Base-by-base conservation (phyloP, 2,888 invertebrate species). In the Prenolepis imparis region DNA sequence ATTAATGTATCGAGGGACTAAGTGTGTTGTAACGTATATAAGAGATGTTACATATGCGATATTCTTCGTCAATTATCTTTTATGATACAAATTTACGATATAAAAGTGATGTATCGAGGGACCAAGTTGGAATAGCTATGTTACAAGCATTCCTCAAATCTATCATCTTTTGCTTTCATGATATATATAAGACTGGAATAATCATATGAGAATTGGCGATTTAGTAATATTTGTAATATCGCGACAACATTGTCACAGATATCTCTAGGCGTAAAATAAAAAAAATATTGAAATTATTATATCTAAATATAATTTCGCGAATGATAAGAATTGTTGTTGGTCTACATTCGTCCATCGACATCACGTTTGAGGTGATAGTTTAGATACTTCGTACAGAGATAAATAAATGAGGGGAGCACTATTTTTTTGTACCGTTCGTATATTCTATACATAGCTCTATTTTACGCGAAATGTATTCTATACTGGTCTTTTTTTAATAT, bases 291-390 rank as follows among this genome's bases (percentile, higher is more conserved):
- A n/a, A 6, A 36, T 72, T 55, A 32, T 52, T 21, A 15, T 39
- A 39, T 59, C 36, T 57, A n/a, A 73, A n/a, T 41, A 63, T 44
- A 63, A 73, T 61, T 28, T 41, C 8, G n/a, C 24, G 18, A 39
- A 41, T 39, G 28, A 74, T n/a, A 36, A 72, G 15, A 36, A 39
- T 73, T 28, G 64, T 64, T 28, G 28, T 63, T 32, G 21, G 15
- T 64, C 64, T n/a, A 63, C 15, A 63, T 41, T 64, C 41, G n/a
- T 28, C 28, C 73, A 64, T 72, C 72, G 59, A 59, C 59, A 73
- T 75, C 36, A 52, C 8, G 21, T 48, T 48, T 44, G n/a, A 74
- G 32, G 66, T 44, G 74, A 66, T 74, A 73, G 28, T n/a, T 64
- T 44, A 32, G 28, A 64, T 64, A 64, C n/a, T 63, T 63, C 32